Conservation (phyloP, 1,140 invertebrate genomes). For the Carcinoscorpius rotundicauda region DNA sequence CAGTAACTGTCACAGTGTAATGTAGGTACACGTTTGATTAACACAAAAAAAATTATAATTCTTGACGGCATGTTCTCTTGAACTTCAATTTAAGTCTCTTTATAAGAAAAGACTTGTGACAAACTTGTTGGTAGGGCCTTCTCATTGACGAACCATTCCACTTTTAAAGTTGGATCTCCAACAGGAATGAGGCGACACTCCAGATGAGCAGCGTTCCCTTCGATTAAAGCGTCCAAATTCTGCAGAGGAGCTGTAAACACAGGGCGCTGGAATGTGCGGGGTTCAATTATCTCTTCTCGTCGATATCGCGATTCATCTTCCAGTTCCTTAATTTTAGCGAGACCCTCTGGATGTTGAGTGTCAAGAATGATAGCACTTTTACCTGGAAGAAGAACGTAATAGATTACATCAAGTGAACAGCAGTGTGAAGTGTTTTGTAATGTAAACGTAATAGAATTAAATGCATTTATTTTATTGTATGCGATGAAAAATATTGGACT, state of each 20-base stretch:
- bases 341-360: conserved; percentile 83
- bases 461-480: no score
- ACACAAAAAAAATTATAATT: no score
- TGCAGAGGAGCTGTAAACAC: conserved; percentile 90
- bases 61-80: no score
- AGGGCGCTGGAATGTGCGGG: conserved; percentile 71
- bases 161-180: conserved; percentile 89
- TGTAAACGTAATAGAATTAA: no score
- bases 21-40: no score
- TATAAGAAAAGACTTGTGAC: background rate
- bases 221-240: conserved; percentile 75
- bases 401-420: no score
- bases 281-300: conserved; percentile 54
- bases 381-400: conserved; percentile 17
- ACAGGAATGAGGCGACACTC: conserved; percentile 94
- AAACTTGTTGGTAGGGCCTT: conserved; percentile 65
- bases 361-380: conserved; percentile 64
- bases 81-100: no score
- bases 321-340: conserved; percentile 78
- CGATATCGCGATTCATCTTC: conserved; percentile 45
- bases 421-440: no score
- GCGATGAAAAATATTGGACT: no score
- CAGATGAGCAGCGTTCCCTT: conserved; percentile 88
- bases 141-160: conserved; percentile 97
- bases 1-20: no score